Percentiles rank a stretch among this genome's conserved stretches.
phyloP scores from a whole-genome alignment of 1,140 invertebrate genomes.

The Megalonaias nervosa region DNA sequence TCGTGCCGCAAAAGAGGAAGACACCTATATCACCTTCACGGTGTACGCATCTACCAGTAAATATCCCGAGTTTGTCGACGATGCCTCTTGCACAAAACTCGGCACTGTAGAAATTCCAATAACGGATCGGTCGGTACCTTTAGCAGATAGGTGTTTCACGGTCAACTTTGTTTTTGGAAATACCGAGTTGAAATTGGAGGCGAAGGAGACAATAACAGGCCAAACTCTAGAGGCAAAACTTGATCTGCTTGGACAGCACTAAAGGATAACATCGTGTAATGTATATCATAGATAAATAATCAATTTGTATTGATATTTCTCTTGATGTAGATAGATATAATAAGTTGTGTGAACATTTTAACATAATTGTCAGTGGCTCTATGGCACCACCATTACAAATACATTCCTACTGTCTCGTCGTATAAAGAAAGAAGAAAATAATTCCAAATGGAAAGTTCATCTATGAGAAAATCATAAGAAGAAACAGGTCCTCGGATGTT shows the following conservation, averaged over 20 bases:
- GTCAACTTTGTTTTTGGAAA: constrained; percentile 43
- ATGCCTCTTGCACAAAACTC: constrained; percentile 30
- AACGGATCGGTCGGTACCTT: constrained; percentile 19
- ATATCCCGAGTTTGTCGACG: constrained; percentile 35
- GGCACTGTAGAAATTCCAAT: constrained; percentile 26
- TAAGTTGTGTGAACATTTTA: too few species aligned
- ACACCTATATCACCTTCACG: constrained; percentile 24
- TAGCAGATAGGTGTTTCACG: constrained; percentile 20
- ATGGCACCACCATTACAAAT: too few species aligned
- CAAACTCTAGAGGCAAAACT: constrained; percentile 8
- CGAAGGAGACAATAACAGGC: constrained; percentile 18
- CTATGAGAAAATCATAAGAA: too few species aligned
- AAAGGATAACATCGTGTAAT: too few species aligned
- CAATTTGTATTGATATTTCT: too few species aligned
- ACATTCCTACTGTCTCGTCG: too few species aligned
- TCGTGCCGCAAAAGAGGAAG: constrained; percentile 13
- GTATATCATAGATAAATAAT: too few species aligned
- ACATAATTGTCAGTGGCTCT: too few species aligned
- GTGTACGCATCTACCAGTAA: constrained; percentile 31
- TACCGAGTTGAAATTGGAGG: constrained; percentile 41
- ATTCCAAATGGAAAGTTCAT: too few species aligned
- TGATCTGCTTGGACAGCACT: constrained; percentile 9
- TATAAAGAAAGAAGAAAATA: too few species aligned
- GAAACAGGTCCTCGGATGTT: too few species aligned
- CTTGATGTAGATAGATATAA: too few species aligned